A percentile compares a stretch with the other conserved stretches of the same genome.
Conservation (phyloP, 2,888 invertebrate genomes). For the Bruchidius siliquastri region DNA sequence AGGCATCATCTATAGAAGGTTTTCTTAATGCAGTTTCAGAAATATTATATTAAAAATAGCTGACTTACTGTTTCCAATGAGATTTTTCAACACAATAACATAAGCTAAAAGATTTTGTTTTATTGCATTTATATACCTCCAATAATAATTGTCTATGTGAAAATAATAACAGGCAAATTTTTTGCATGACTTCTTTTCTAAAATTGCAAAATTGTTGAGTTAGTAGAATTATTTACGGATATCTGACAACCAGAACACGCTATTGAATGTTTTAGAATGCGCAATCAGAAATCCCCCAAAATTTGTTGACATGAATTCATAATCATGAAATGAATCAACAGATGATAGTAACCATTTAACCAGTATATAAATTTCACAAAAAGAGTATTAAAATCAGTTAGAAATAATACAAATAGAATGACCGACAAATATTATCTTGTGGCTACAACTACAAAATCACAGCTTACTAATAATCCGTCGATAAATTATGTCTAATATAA, state of each 20-base stretch:
- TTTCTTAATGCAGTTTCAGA: too few species aligned
- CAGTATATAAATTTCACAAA: neutral
- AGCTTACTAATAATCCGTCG: too few species aligned
- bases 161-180: slow-evolving; percentile 29
- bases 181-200: slow-evolving; percentile 26
- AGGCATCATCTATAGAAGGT: too few species aligned
- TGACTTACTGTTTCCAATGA: neutral
- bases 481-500: too few species aligned
- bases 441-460: too few species aligned
- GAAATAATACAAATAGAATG: too few species aligned
- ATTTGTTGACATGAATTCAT: neutral
- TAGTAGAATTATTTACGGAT: neutral
- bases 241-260: neutral
- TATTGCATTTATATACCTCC: neutral
- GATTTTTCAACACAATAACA: neutral
- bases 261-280: neutral
- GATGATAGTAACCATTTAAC: neutral
- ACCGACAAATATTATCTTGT: too few species aligned
- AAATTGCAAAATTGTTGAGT: neutral
- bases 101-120: neutral
- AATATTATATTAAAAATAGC: neutral
- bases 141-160: neutral
- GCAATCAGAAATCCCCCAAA: neutral
- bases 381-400: neutral
- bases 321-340: too few species aligned